A percentile compares a stretch with the other conserved stretches of the same genome.
phyloP scores from a whole-genome alignment of 2,113 vertebrate genomes.

The Bubo bubo region DNA sequence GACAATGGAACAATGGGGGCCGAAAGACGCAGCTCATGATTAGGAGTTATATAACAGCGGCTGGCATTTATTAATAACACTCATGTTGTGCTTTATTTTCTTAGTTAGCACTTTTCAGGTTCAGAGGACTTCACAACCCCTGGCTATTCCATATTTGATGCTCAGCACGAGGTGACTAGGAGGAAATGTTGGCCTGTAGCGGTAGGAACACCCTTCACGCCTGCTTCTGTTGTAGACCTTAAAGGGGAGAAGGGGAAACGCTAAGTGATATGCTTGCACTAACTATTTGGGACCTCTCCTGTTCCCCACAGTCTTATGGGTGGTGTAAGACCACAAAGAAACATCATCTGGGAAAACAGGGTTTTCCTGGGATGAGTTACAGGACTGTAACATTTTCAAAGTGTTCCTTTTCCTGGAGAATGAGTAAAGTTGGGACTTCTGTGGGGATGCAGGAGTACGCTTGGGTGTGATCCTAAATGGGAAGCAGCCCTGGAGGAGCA shows the following conservation, averaged over 20 bases:
- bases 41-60: slow-evolving; percentile 52
- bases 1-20: slow-evolving; percentile 60
- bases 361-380: background rate
- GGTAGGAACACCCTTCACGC: background rate
- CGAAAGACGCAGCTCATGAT: slow-evolving; percentile 10
- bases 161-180: background rate
- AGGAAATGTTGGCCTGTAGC: background rate
- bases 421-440: fast-evolving
- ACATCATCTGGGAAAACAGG: background rate
- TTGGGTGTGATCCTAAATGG: background rate
- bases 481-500: background rate
- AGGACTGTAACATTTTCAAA: background rate
- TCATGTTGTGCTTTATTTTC: slow-evolving; percentile 1
- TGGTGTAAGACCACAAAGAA: background rate
- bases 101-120: slow-evolving; percentile 68
- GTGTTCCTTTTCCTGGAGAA: background rate
- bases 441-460: background rate
- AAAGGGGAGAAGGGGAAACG: background rate
- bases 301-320: background rate
- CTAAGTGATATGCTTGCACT: background rate
- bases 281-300: background rate
- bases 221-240: background rate
- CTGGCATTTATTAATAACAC: slow-evolving; percentile 64
- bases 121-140: slow-evolving; percentile 39
- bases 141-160: background rate